These are phyloP conservation scores for Zaprionus ornatus DNA, from an alignment of 1,140 invertebrate genomes.

Conservation along the genomic window DNA sequence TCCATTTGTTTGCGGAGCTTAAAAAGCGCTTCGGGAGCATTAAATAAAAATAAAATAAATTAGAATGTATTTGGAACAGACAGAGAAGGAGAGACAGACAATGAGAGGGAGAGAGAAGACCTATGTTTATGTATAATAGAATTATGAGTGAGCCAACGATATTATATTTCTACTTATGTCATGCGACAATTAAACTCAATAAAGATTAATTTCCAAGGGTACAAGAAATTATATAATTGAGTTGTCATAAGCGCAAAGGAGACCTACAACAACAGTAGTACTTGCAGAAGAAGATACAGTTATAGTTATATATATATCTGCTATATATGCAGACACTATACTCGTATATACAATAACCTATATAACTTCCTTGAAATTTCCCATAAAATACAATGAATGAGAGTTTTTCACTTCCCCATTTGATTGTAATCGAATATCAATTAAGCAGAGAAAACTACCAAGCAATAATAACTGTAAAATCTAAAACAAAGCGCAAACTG, in stretches of 20 bases:
- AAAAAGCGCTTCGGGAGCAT: background rate
- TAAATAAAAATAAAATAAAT: conserved; percentile 41
- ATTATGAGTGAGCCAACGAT: background rate
- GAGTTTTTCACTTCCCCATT: background rate
- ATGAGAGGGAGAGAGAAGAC: background rate
- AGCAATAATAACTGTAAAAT: background rate
- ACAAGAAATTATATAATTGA: background rate
- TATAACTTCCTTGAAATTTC: background rate
- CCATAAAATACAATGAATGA: background rate
- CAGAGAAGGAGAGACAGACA: background rate
- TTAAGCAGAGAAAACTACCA: background rate
- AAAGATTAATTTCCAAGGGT: conserved; percentile 1
- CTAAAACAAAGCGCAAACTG: background rate
- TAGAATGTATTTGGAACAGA: conserved; percentile 18
- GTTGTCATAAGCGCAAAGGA: background rate
- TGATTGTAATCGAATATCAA: background rate
- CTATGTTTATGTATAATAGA: background rate
- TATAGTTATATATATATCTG: background rate
- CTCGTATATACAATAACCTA: no score
- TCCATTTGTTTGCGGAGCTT: background rate
- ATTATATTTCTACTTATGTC: background rate
- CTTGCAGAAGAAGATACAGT: background rate
- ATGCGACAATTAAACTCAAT: conserved; percentile 2
- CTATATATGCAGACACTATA: no score
- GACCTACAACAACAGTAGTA: background rate